Conservation (phyloP, 1,140 invertebrate species). For the Ladona fulva region DNA sequence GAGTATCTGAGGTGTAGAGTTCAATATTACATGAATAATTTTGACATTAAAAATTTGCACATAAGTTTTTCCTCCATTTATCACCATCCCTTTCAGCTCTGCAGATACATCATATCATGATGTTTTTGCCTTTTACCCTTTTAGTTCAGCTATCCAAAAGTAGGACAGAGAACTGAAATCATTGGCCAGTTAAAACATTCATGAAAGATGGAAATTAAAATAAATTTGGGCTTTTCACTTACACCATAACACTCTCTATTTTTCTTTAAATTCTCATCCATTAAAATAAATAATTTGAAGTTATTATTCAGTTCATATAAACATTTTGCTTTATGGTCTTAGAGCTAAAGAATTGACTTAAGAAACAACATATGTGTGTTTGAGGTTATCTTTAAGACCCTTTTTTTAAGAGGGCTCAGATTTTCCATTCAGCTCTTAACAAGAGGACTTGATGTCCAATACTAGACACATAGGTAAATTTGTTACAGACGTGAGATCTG, state of each 20-base stretch:
- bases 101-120: too few species aligned
- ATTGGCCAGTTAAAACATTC: too few species aligned
- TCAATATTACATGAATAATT: too few species aligned
- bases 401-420: background rate
- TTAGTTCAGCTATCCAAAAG: too few species aligned
- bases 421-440: background rate
- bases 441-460: background rate
- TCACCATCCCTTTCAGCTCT: too few species aligned
- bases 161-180: too few species aligned
- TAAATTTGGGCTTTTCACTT: background rate
- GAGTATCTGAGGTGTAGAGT: too few species aligned
- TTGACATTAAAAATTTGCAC: too few species aligned
- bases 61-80: too few species aligned
- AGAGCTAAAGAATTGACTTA: conserved; percentile 7
- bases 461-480: background rate
- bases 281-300: conserved; percentile 10
- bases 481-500: background rate
- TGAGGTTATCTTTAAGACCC: background rate
- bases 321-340: conserved; percentile 2
- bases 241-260: background rate
- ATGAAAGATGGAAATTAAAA: too few species aligned
- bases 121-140: too few species aligned
- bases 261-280: background rate
- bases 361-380: background rate
- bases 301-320: background rate